These are phyloP conservation scores for Siniperca scherzeri DNA, from an alignment of 2,797 vertebrate genomes.

Conservation along the genomic window DNA sequence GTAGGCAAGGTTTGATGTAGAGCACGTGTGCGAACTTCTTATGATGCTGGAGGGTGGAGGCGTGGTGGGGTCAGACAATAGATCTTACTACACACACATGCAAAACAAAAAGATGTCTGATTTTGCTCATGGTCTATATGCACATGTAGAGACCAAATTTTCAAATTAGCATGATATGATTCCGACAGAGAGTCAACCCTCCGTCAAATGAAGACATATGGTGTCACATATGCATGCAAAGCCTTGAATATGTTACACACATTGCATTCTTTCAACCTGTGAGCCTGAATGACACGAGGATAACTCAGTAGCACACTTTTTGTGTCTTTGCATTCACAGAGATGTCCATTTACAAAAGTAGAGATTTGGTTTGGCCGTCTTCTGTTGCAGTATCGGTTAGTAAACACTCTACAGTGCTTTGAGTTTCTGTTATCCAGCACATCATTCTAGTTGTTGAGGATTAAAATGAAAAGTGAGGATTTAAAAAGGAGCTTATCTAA, in stretches of 20 bases:
- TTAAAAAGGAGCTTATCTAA: constrained; percentile 46
- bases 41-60: constrained; percentile 27
- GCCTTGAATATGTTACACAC: constrained; percentile 89
- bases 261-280: constrained; percentile 89
- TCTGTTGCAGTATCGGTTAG: background rate
- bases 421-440: constrained; percentile 34
- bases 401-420: constrained; percentile 13
- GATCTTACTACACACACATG: constrained; percentile 53
- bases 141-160: constrained; percentile 88
- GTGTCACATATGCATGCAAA: constrained; percentile 88
- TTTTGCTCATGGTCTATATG: constrained; percentile 57
- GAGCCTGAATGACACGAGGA: constrained; percentile 86
- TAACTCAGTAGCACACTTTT: constrained; percentile 73
- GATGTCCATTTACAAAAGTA: background rate
- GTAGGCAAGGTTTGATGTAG: constrained; percentile 54
- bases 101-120: constrained; percentile 58
- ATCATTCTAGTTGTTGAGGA: constrained; percentile 25
- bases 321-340: constrained; percentile 8
- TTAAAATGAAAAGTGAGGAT: constrained; percentile 45
- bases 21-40: constrained; percentile 24
- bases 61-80: constrained; percentile 42
- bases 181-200: constrained; percentile 84
- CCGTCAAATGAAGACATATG: constrained; percentile 93
- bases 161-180: constrained; percentile 89
- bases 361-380: background rate